Base-by-base conservation (phyloP, 2,113 vertebrate species). In the Alligator sinensis region DNA sequence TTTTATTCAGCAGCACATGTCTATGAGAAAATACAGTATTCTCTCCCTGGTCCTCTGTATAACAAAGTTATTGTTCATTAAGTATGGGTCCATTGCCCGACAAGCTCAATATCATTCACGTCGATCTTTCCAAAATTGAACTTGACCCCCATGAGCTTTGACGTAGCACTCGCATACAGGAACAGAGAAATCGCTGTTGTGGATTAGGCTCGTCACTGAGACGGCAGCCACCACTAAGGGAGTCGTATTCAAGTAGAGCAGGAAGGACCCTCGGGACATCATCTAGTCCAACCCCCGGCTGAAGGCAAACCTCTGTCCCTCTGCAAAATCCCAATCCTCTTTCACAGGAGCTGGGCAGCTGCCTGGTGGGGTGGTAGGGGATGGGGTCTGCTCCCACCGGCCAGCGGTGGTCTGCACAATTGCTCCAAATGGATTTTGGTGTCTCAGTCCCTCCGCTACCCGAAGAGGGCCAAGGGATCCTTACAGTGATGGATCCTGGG, bases 351-450 rank as follows among this genome's bases (percentile, higher is more conserved):
- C 61, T 38, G 11, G 11, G 16, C 19, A 47, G 11, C 19, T 28
- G 34, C 77, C 7, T 3, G 3, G 21, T 15, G 12, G 47, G 17
- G 64, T 9, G 27, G 21, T 1, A 30, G 12, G 6, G 66, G 10
- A 66, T 2, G 58, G 77, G 63, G 19, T 70, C 4, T 38, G 27
- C 21, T 57, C 25, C 64, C 47, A 63, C 9, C 72, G 54, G 10
- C 70, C 12, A 28, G 30, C 54, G 9, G 4, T 9, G 4, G 2
- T 19, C 4, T 1, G 2, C 18, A 11, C 28, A 28, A 68, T 10
- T 18, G 64, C 64, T 66, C 28, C 64, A n/a, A 9, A 47, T 47
- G 47, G 47, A 47, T 47, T 47, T 38, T 47, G 47, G 47, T 47
- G 47, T 47, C 47, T 9, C 72, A 70, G 19, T 25, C 17, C 13